phyloP scores from a whole-genome alignment of 2,797 vertebrate species.

The Tamandua tetradactyla region DNA sequence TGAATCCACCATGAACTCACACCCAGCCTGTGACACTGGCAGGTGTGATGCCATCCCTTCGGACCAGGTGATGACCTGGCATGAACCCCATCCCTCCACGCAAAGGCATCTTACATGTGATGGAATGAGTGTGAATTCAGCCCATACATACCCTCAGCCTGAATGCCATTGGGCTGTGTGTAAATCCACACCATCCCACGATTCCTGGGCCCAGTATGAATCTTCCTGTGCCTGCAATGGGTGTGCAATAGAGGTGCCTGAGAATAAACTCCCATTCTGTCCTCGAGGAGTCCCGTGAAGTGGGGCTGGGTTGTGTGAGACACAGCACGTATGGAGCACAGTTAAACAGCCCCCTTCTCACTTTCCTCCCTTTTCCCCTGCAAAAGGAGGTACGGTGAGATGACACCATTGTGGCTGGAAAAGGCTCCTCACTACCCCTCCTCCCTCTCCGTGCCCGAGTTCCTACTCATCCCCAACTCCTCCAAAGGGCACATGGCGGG shows the following conservation, averaged over 20 bases:
- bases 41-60: slow-evolving; percentile 34
- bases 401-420: slow-evolving; percentile 56
- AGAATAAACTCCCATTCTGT: neutral
- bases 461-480: neutral
- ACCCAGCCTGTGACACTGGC: slow-evolving; percentile 44
- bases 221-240: neutral
- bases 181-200: too few relatives aligned
- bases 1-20: slow-evolving; percentile 48
- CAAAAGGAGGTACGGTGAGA: slow-evolving; percentile 12
- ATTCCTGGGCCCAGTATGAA: neutral
- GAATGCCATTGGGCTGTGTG: neutral
- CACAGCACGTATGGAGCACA: neutral
- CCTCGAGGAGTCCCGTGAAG: neutral
- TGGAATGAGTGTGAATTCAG: slow-evolving; percentile 9
- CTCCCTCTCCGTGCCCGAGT: neutral
- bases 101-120: neutral
- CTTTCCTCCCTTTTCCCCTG: slow-evolving; percentile 29
- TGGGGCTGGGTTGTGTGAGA: slow-evolving; percentile 45
- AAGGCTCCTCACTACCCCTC: slow-evolving; percentile 6
- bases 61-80: neutral
- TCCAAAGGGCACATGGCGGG: neutral
- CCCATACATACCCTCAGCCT: neutral
- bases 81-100: slow-evolving; percentile 18
- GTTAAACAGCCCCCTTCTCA: slow-evolving; percentile 54
- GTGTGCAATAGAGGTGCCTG: neutral